Evolutionary conservation across 2,888 invertebrate genomes (phyloP).

Genomic region (Xylophagus ater): DNA sequence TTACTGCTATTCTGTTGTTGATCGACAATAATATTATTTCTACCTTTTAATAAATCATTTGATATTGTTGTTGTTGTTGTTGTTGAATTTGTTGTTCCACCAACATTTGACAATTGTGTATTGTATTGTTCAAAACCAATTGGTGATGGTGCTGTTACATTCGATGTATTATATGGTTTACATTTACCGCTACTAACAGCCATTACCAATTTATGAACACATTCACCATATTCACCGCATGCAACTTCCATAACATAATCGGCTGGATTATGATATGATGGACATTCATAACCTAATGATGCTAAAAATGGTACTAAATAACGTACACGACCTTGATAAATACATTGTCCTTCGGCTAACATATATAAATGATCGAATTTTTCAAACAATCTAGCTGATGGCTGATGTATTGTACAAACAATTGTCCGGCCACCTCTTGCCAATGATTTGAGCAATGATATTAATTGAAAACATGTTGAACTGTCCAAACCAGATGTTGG

Average conservation of each 20-base stretch:
- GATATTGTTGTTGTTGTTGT: constrained; percentile 34
- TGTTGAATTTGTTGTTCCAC: constrained; percentile 38
- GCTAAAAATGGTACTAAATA: constrained; percentile 81
- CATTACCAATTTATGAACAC: constrained; percentile 70
- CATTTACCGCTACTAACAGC: constrained; percentile 74
- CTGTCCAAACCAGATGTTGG: constrained; percentile 90
- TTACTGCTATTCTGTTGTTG: constrained; percentile 8
- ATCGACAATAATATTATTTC: constrained; percentile 25
- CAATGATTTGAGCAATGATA: constrained; percentile 75
- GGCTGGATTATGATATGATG: constrained; percentile 93
- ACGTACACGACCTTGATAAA: constrained; percentile 76
- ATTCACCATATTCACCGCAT: constrained; percentile 87
- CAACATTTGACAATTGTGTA: constrained; percentile 21
- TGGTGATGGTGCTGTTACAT: constrained; percentile 14
- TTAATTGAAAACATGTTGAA: constrained; percentile 87
- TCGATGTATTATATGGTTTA: constrained; percentile 42
- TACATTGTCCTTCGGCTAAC: constrained; percentile 84
- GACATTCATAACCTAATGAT: constrained; percentile 76
- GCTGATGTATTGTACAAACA: constrained; percentile 94
- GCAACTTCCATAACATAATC: constrained; percentile 97
- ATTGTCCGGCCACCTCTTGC: constrained; percentile 83
- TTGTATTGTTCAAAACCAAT: constrained; percentile 19
- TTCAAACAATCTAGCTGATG: constrained; percentile 88
- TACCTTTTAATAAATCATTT: constrained; percentile 49
- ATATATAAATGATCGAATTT: constrained; percentile 91